Conservation (phyloP, 2,113 vertebrate species). For the Peromyscus californicus region DNA sequence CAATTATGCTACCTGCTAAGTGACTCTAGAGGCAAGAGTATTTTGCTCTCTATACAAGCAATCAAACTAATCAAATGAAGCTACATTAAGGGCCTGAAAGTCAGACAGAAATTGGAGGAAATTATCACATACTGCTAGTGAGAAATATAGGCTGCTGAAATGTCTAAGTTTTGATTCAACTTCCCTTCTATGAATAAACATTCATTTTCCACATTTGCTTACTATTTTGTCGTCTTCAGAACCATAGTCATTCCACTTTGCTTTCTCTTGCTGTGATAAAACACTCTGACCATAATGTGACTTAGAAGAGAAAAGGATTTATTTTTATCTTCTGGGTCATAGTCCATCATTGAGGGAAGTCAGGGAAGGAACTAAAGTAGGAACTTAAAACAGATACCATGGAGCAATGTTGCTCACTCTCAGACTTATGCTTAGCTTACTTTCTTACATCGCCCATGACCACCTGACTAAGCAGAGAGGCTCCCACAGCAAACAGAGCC, state of each 20-base stretch:
- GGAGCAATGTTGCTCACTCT: neutral
- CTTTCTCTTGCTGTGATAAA: neutral
- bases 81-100: neutral
- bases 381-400: neutral
- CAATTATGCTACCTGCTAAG: neutral
- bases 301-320: neutral
- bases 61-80: neutral
- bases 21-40: neutral
- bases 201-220: neutral
- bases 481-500: rapidly evolving
- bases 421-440: neutral
- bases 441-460: neutral
- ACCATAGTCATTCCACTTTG: neutral
- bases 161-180: neutral
- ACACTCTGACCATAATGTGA: neutral
- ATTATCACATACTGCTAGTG: neutral
- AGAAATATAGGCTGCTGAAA: neutral
- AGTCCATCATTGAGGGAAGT: neutral
- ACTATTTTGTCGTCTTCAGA: neutral
- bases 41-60: neutral
- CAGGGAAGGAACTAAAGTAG: neutral
- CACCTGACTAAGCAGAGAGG: no score
- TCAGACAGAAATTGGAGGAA: neutral
- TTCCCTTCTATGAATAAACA: neutral
- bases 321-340: neutral